These are phyloP conservation scores for Synergus laeviventris DNA, from an alignment of 2,888 invertebrate species.

Conservation along the genomic window DNA sequence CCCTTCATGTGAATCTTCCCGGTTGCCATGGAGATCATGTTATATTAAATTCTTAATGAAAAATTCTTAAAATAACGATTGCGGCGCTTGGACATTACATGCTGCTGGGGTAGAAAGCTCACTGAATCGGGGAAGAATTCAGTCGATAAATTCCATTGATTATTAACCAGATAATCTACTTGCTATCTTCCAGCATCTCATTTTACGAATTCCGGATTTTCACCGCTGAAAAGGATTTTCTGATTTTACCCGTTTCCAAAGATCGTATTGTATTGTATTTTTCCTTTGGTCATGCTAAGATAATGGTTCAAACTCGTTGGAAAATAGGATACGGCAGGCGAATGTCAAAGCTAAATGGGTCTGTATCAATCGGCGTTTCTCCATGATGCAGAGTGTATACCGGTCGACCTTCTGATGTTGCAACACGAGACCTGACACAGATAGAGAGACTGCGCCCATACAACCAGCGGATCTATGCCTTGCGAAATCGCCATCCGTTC, in stretches of 20 bases:
- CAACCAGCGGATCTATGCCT: conserved; percentile 57
- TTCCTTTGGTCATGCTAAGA: background rate
- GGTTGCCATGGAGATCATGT: conserved; percentile 52
- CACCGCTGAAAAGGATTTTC: background rate
- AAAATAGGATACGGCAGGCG: conserved; percentile 33
- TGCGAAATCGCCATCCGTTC: conserved; percentile 62
- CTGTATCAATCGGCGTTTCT: conserved; percentile 67
- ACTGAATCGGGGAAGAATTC: conserved; percentile 54
- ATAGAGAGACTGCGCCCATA: conserved; percentile 67
- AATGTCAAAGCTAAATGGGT: conserved; percentile 38
- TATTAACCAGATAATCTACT: conserved; percentile 65
- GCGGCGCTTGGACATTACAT: conserved; percentile 48
- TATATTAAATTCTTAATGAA: conserved; percentile 68
- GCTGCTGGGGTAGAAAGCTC: conserved; percentile 47
- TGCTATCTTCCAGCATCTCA: conserved; percentile 45
- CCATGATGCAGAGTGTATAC: conserved; percentile 64
- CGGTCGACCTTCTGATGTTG: conserved; percentile 75
- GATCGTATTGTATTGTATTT: background rate
- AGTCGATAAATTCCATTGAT: conserved; percentile 70
- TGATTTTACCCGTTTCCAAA: background rate
- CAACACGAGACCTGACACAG: conserved; percentile 74
- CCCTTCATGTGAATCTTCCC: background rate
- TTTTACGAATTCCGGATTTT: background rate
- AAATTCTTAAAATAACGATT: conserved; percentile 68
- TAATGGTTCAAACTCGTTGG: background rate